Conservation (phyloP, 2,113 vertebrate species). For the Planiliza haematocheilus region DNA sequence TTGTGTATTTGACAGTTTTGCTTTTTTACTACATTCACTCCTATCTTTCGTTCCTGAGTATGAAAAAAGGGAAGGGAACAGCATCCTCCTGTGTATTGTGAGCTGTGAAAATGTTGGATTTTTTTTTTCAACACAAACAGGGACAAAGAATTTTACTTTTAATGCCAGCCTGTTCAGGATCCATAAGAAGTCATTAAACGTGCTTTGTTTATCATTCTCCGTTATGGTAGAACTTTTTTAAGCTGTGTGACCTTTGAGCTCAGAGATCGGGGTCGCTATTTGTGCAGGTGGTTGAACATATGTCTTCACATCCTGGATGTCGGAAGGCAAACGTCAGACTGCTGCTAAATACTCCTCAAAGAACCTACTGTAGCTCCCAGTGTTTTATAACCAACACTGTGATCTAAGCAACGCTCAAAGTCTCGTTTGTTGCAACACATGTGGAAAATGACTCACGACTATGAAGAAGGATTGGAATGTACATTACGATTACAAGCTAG, state of each 20-base stretch:
- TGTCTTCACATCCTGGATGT: conserved; percentile 39
- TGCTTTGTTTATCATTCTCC: conserved; percentile 2
- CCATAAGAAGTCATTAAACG: conserved; percentile 21
- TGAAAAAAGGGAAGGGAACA: conserved; percentile 16
- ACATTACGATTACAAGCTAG: conserved; percentile 48
- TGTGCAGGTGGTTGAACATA: conserved; percentile 46
- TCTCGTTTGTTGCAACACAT: conserved; percentile 44
- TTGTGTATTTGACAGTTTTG: conserved; percentile 46
- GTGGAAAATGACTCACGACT: conserved; percentile 70
- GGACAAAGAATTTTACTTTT: conserved; percentile 23
- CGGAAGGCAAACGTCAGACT: conserved; percentile 39
- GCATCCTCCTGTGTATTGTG: conserved; percentile 23
- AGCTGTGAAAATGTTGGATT: conserved; percentile 19
- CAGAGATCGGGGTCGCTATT: conserved; percentile 50
- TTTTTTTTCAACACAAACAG: conserved; percentile 19
- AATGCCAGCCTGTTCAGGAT: background rate
- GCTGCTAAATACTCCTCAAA: conserved; percentile 45
- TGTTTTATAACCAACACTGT: conserved; percentile 33
- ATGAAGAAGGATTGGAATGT: conserved; percentile 46
- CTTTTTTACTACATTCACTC: conserved; percentile 39
- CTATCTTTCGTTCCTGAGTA: conserved; percentile 13
- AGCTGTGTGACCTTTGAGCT: conserved; percentile 27
- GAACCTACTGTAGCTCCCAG: conserved; percentile 14
- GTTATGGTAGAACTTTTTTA: background rate
- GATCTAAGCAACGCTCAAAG: conserved; percentile 38